Percentiles rank a stretch among this genome's conserved stretches.
Evolutionary conservation across 1,140 invertebrate species (phyloP).

Genomic region (Macrosteles quadrilineatus): DNA sequence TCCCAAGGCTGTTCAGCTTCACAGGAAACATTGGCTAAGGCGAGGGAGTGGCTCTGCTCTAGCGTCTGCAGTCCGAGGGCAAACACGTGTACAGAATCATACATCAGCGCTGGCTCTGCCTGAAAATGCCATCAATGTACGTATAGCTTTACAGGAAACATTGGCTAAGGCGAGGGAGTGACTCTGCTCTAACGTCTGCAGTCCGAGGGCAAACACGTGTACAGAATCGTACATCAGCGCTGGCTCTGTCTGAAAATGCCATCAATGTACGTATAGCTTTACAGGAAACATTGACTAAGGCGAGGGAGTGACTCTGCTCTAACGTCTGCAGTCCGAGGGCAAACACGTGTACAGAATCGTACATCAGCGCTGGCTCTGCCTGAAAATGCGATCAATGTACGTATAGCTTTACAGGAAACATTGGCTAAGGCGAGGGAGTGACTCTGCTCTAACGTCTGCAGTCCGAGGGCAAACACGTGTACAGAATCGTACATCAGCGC

Average conservation of each 20-base stretch:
- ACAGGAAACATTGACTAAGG: conserved; percentile 68
- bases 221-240: conserved; percentile 76
- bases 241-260: conserved; percentile 66
- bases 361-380: conserved; percentile 77
- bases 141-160: conserved; percentile 64
- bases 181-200: conserved; percentile 62
- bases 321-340: conserved; percentile 62
- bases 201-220: conserved; percentile 67
- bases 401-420: conserved; percentile 64
- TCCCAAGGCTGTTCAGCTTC: conserved; percentile 73
- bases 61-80: conserved; percentile 64
- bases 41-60: conserved; percentile 63
- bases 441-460: conserved; percentile 62
- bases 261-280: conserved; percentile 50
- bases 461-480: conserved; percentile 67
- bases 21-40: conserved; percentile 68
- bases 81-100: conserved; percentile 74
- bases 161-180: conserved; percentile 64
- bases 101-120: conserved; percentile 77
- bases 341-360: conserved; percentile 73
- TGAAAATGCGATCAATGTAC: conserved; percentile 48
- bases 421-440: conserved; percentile 64
- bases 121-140: conserved; percentile 49
- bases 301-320: conserved; percentile 63
- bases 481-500: conserved; percentile 76